Base-by-base conservation (phyloP, 2,797 vertebrate genomes). In the Aldrovandia affinis region DNA sequence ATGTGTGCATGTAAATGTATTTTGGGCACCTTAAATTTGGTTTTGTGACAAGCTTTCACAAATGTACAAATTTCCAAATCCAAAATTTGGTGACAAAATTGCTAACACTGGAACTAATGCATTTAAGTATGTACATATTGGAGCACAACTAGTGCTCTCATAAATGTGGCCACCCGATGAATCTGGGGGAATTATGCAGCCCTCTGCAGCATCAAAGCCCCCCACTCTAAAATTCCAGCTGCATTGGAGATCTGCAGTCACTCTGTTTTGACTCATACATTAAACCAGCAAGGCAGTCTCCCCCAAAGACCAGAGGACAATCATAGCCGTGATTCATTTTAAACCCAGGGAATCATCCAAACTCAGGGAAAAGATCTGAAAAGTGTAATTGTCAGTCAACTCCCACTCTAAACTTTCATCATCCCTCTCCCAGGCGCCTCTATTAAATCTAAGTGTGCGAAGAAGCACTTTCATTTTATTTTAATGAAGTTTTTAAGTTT, bases 401-500 rank as follows among this genome's bases (percentile, higher is more conserved):
- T 91, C 91, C 91, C 90, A 91, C 93, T 89, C 85, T 83, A 39
- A 82, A 89, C 92, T 92, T 92, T 91, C 91, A 93, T 92, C 93
- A 90, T 92, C 90, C 90, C 89, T 90, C 92, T 90, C 91, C 90
- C 87, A 91, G 93, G 93, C 92, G 91, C 93, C 93, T 93, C 91
- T 88, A 93, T 94, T 95, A 92, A 92, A 94, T 94, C 94, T 92
- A 92, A 92, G 89, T 91, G 92, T 89, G 90, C 89, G 78, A 88
- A 88, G 86, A 93, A 95, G 92, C 92, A 91, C 92, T 94, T 94
- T 95, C 92, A 93, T 95, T 95, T 93, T 91, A 90, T 92, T 94
- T 95, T 95, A 95, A 96, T 95, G 92, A 95, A 93, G 94, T 95
- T 95, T 95, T 93, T 93, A 96, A 95, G 92, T 95, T 93, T 89